Base-by-base conservation (phyloP, 2,797 vertebrate species). In the Halcyon smyrnensis region DNA sequence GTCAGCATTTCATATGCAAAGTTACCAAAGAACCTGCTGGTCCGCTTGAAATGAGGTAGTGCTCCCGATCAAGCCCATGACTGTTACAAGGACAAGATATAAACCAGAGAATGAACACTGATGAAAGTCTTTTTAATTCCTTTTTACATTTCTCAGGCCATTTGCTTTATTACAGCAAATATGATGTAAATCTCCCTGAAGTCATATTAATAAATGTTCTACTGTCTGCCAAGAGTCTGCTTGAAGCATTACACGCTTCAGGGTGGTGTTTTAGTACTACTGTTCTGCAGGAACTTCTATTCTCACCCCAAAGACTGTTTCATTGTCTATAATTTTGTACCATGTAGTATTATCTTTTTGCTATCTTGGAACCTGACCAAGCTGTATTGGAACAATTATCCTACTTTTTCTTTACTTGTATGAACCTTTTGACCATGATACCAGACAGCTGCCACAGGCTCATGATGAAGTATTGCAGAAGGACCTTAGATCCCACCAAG, bases 101-200 rank as follows among this genome's bases (percentile, higher is more conserved):
- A 78, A 87, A 75, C 24, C 50, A 91, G 18, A 54, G 48, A 30
- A 9, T 23, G 27, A 74, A 36, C 60, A 48, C 23, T 64, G 53
- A 80, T 37, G 18, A 41, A 88, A 82, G 24, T n/a, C 53, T 91
- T 10, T 75, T 90, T 93, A 87, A 54, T 84, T 87, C 4, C 18
- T 27, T 86, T 71, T 46, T 39, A 32, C 32, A 37, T 91, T 90
- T 74, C 68, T 95, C 53, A 81, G 71, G 37, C 45, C 7, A 48
- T 89, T 91, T 88, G 23, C 60, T 80, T 95, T 91, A 75, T 89
- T 87, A 54, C 20, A n/a, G 43, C 23, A 83, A 84, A 89, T 60
- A 37, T 14, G 25, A 75, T 81, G 48, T 75, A 70, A 87, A 91
- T 89, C 36, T 70, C 39, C 25, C 64, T 64, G 18, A 77, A 83